These are phyloP conservation scores for Willowsia nigromaculata DNA, from an alignment of 2,888 invertebrate species.

Conservation along the genomic window DNA sequence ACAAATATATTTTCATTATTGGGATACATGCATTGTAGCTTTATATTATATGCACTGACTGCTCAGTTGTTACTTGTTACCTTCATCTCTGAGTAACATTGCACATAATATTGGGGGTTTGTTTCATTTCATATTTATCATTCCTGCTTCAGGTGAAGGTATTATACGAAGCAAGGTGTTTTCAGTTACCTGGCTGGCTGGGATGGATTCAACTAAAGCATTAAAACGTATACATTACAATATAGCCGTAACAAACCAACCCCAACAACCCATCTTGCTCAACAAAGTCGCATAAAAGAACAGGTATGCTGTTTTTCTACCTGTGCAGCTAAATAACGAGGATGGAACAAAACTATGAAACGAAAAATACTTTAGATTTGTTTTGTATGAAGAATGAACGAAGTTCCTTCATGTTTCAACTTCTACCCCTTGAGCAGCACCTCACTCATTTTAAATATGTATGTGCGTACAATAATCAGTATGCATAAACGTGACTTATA, in stretches of 20 bases:
- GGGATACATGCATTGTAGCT: background rate
- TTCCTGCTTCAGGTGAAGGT: background rate
- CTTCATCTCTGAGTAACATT: background rate
- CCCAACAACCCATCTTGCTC: background rate
- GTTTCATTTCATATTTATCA: background rate
- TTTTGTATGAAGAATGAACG: background rate
- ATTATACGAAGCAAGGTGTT: background rate
- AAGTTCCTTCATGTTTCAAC: background rate
- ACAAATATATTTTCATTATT: conserved; percentile 54
- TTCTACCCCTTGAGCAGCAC: background rate
- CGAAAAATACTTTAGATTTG: background rate
- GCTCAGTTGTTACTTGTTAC: background rate
- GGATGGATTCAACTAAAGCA: background rate
- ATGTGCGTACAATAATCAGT: too few species aligned
- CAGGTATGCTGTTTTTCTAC: conserved; percentile 24
- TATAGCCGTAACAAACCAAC: background rate
- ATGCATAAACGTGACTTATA: background rate
- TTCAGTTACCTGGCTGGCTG: conserved; percentile 37
- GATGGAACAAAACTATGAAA: conserved; percentile 12
- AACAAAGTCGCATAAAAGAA: background rate
- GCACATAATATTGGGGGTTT: background rate
- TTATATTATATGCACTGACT: background rate
- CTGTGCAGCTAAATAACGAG: background rate
- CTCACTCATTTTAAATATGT: background rate
- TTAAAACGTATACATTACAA: background rate